phyloP scores from a whole-genome alignment of 2,888 invertebrate genomes.

The Altica lythri region DNA sequence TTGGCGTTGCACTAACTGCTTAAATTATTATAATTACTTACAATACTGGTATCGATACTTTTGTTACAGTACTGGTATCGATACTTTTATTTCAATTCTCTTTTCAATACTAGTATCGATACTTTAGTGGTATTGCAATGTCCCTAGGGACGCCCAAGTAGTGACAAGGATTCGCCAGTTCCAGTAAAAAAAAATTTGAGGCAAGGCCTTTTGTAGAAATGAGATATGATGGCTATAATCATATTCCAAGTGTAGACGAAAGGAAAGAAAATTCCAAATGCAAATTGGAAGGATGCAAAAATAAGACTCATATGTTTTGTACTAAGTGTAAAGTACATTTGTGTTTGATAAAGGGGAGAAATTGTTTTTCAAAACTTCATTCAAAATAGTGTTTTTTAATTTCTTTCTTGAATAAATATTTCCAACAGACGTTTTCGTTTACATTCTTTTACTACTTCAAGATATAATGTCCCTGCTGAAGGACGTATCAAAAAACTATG shows the following conservation, averaged over 20 bases:
- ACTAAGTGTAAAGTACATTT: no score
- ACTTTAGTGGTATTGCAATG: no score
- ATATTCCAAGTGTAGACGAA: constrained; percentile 5
- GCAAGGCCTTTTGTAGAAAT: constrained; percentile 6
- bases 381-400: constrained; percentile 13
- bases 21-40: no score
- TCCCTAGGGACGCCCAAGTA: constrained; percentile 12
- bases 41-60: no score
- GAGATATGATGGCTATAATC: constrained; percentile 6
- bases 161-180: constrained; percentile 4
- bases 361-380: constrained; percentile 10
- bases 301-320: constrained; percentile 11
- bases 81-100: no score
- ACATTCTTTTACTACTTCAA: constrained; percentile 11
- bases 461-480: constrained; percentile 13
- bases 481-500: constrained; percentile 11
- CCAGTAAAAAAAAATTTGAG: constrained; percentile 5
- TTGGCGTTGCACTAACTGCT: no score
- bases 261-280: constrained; percentile 11
- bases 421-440: constrained; percentile 8
- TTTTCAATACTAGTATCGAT: no score
- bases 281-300: constrained; percentile 12
- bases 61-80: no score
- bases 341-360: constrained; percentile 11
- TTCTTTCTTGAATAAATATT: constrained; percentile 13